Evolutionary conservation across 2,888 invertebrate genomes (phyloP), one percentile per base, ranked within the genome.

Genomic region (Orchesella flavescens): DNA sequence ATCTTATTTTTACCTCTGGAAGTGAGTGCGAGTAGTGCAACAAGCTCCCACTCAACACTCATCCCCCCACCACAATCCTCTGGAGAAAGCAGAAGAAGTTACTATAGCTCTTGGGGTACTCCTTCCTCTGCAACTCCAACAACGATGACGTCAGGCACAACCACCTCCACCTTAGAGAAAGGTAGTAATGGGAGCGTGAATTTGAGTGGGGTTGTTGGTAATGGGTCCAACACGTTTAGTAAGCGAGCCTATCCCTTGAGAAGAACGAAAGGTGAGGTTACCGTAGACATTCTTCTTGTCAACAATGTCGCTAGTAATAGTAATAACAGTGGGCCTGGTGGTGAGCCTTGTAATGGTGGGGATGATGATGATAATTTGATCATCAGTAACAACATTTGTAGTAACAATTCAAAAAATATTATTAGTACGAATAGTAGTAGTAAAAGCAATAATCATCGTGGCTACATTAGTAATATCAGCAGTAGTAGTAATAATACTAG

Each of bases 1-100:
- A 86, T 88, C 78, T 79, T 88, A 24, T 88, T 88, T 77, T 74
- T 88, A n/a, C 88, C 88, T 5, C 44, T 88, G 19, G 88, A 88
- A 84, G 85, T 87, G 80, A 85, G 84, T 66, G 85, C 86, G 0
- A 53, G 71, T 13, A 71, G 71, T 55, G 75, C 55, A 10, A 34
- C 53, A 24, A 85, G 84, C 57, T 85, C 86, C 3, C 66, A 79
- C 12, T 84, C 87, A 10, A 88, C 87, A 0, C 81, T 88, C 46
- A 79, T 87, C 46, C 87, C 87, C 13, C 84, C 82, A 49, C 81
- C 83, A 0, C 78, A 83, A 15, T 75, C 82, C 13, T 84, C 80
- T 23, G 80, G 76, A 44, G 71, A 81, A 71, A 84, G 73, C 46
- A 53, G 74, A n/a, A 53, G 74, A n/a, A 76, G 76, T 46, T 82